phyloP scores from a whole-genome alignment of 2,888 invertebrate species.

The Ceramica pisi region DNA sequence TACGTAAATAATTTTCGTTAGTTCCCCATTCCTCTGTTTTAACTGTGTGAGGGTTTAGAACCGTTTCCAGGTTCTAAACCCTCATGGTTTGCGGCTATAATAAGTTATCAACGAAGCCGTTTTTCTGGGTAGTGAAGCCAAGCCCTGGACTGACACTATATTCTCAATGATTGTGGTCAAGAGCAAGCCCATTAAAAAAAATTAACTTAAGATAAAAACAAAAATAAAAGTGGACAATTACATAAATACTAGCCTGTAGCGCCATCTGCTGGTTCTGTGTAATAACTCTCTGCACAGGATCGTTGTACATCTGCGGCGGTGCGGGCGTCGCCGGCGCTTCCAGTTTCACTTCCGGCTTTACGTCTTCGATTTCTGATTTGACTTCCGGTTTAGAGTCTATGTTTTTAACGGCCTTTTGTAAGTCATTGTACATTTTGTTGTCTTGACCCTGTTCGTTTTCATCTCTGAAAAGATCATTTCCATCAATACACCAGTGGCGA shows the following conservation, averaged over 20 bases:
- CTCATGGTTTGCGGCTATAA: not conserved
- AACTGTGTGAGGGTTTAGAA: no score
- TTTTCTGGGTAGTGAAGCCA: not conserved
- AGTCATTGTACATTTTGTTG: slow-evolving; percentile 82
- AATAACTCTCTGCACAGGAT: slow-evolving; percentile 80
- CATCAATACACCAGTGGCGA: no score
- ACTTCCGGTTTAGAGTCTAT: slow-evolving; percentile 81
- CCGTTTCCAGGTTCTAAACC: no score
- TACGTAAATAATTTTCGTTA: no score
- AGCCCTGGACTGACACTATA: not conserved
- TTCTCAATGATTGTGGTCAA: not conserved
- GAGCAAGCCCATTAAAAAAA: no score
- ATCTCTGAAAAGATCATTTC: slow-evolving; percentile 70
- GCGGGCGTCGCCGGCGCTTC: slow-evolving; percentile 70
- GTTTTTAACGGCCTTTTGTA: slow-evolving; percentile 84
- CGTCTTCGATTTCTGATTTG: slow-evolving; percentile 77
- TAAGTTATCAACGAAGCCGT: not conserved
- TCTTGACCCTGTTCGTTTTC: slow-evolving; percentile 80
- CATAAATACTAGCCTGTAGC: slow-evolving; percentile 76
- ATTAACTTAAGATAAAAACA: not conserved
- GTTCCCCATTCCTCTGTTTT: not conserved
- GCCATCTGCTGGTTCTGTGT: slow-evolving; percentile 83
- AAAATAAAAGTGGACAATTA: slow-evolving; percentile 25
- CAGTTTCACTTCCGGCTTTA: slow-evolving; percentile 79
- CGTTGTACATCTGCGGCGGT: slow-evolving; percentile 77